These are phyloP conservation scores for Exocentrus adspersus DNA, from an alignment of 2,888 invertebrate genomes.

Conservation along the genomic window DNA sequence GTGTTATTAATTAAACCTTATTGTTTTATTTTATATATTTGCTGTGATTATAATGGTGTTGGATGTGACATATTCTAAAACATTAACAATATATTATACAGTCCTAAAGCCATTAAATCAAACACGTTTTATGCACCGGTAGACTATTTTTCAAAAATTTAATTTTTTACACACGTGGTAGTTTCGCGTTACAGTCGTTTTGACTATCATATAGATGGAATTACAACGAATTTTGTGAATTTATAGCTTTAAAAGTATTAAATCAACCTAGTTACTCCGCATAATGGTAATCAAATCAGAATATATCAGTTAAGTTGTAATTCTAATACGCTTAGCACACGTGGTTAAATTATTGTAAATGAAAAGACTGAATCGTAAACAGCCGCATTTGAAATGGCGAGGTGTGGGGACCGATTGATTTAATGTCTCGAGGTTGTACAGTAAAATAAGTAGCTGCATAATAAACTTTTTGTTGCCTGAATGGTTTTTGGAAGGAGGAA, in stretches of 20 bases:
- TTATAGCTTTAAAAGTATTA: conserved; percentile 25
- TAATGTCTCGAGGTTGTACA: conserved; percentile 43
- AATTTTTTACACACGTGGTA: conserved; percentile 16
- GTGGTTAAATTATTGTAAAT: conserved; percentile 20
- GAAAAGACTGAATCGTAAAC: conserved; percentile 23
- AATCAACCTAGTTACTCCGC: conserved; percentile 18
- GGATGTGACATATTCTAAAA: conserved; percentile 60
- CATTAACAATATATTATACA: conserved; percentile 49
- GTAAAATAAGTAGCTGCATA: conserved; percentile 36
- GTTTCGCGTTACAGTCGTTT: conserved; percentile 17
- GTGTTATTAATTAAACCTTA: conserved; percentile 54
- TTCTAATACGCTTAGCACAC: conserved; percentile 22
- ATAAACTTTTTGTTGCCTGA: conserved; percentile 47
- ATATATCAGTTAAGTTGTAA: conserved; percentile 25
- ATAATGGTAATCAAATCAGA: conserved; percentile 25
- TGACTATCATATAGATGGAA: conserved; percentile 25
- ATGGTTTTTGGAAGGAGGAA: conserved; percentile 53
- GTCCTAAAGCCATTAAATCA: conserved; percentile 47
- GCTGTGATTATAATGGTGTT: conserved; percentile 62
- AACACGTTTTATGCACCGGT: conserved; percentile 37
- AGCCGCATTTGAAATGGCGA: conserved; percentile 24
- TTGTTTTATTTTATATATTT: conserved; percentile 58
- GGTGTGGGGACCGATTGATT: conserved; percentile 45
- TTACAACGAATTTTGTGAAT: conserved; percentile 29
- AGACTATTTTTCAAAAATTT: conserved; percentile 30